Base-by-base conservation (phyloP, 1,140 invertebrate species). In the Bombus confusus region DNA sequence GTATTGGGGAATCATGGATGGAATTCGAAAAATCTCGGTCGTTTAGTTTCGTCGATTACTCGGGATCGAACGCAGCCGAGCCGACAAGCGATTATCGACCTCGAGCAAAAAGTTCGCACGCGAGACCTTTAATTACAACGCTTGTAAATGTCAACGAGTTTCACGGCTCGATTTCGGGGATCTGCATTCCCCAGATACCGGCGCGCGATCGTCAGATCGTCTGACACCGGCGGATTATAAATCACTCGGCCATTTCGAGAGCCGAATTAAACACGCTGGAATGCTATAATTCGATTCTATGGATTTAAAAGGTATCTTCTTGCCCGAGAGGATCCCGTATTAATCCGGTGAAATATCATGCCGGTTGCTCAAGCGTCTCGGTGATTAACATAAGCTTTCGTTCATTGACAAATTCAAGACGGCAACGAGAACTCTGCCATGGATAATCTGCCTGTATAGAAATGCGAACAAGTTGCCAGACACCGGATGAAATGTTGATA, bases 141-240 rank as follows among this genome's bases (percentile, higher is more conserved):
- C 74, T 59, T 77, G 74, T 78, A 83, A 83, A 83, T 77, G 79
- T 84, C 43, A 72, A 34, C 76, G 76, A 74, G 71, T 31, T n/a
- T 39, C 59, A 64, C 80, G 71, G 71, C 68, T 74, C 31, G 72
- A 66, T 82, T 88, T 85, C 71, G 87, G 62, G 72, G 78, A 80
- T 87, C 86, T 73, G 68, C 66, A 88, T 91, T 90, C 86, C 66
- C 62, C 34, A 74, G 76, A 90, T 84, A 68, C 80, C 80, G 59
- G 62, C 43, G 78, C 74, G 47, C 66, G 73, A 86, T 88, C 88
- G 77, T 85, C 87, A 57, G 75, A 89, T 71, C 76, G 43, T 64
- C 88, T 62, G 78, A 88, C 81, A 81, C 78, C 18, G 47, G 52
- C 73, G 80, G 86, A 90, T 91, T 91, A 88, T 88, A 91, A 91